phyloP scores from a whole-genome alignment of 2,888 invertebrate genomes.

The Oegoconia quadripuncta region DNA sequence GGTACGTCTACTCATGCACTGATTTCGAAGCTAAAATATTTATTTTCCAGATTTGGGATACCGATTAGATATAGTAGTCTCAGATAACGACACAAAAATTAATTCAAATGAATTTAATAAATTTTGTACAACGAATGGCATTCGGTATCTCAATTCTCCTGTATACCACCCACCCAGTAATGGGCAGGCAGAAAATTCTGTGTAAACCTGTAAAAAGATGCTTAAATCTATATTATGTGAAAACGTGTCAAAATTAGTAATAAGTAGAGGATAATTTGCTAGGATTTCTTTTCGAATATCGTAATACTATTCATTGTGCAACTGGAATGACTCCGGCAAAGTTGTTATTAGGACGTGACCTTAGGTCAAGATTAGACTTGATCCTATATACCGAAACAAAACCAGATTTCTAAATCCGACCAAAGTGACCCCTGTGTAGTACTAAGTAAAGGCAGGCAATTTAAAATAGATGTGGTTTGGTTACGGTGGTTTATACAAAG shows the following conservation, averaged over 20 bases:
- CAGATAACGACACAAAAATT: conserved; percentile 17
- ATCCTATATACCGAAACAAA: background rate
- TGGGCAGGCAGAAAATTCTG: conserved; percentile 20
- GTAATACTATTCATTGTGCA: conserved; percentile 22
- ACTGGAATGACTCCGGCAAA: conserved; percentile 21
- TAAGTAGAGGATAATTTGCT: conserved; percentile 16
- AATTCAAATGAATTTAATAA: conserved; percentile 13
- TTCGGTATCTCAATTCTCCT: conserved; percentile 15
- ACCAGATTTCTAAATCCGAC: too few species aligned
- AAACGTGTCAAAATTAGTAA: background rate
- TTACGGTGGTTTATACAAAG: conserved; percentile 4
- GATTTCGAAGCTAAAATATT: conserved; percentile 10
- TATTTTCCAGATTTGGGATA: conserved; percentile 1
- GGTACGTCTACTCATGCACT: conserved; percentile 1
- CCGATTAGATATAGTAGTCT: conserved; percentile 6
- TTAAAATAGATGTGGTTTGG: conserved; percentile 2
- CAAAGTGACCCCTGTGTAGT: too few species aligned
- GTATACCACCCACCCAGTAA: conserved; percentile 20
- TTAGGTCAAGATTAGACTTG: conserved; percentile 21
- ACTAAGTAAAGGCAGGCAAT: conserved; percentile 1
- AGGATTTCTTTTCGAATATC: conserved; percentile 21
- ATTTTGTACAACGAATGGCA: conserved; percentile 18
- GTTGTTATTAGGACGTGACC: conserved; percentile 21
- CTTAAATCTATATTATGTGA: conserved; percentile 15
- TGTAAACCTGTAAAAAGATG: conserved; percentile 22